Percentiles rank a stretch among this genome's conserved stretches.
Conservation (phyloP, 2,797 vertebrate genomes). For the Rhadinocentrus ornatus region DNA sequence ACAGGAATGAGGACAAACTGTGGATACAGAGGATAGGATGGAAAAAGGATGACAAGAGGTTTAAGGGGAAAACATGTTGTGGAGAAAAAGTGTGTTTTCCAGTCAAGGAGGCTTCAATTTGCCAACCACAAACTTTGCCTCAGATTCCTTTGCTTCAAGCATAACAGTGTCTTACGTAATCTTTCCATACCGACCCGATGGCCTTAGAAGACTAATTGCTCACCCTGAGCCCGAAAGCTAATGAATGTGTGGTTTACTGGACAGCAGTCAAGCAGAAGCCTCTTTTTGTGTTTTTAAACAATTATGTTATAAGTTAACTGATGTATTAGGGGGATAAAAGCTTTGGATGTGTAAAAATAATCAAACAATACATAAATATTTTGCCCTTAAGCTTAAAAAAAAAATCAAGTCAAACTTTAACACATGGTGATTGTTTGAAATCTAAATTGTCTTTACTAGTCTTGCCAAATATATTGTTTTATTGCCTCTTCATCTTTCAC, state of each 20-base stretch:
- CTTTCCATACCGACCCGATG: conserved; percentile 27
- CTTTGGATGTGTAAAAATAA: background rate
- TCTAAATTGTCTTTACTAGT: background rate
- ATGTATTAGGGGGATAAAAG: background rate
- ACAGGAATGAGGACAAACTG: conserved; percentile 22
- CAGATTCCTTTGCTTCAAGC: conserved; percentile 62
- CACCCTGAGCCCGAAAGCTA: conserved; percentile 31
- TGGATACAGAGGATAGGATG: conserved; percentile 20
- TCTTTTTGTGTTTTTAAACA: background rate
- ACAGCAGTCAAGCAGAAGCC: background rate
- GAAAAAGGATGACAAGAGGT: conserved; percentile 44
- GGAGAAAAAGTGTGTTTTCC: conserved; percentile 64
- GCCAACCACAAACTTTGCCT: conserved; percentile 63
- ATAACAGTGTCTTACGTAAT: conserved; percentile 60
- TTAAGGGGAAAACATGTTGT: conserved; percentile 46
- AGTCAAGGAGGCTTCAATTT: conserved; percentile 64
- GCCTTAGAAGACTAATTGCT: conserved; percentile 26
- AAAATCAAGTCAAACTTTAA: background rate
- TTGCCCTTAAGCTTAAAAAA: background rate
- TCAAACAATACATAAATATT: background rate
- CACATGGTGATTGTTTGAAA: background rate
- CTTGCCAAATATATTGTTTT: background rate
- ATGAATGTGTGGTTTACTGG: conserved; percentile 9
- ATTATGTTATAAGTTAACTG: background rate
- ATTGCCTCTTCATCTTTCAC: background rate